A percentile compares a stretch with the other conserved stretches of the same genome.
These are phyloP conservation scores for Nemotelus nigrinus DNA, from an alignment of 2,888 invertebrate genomes.

Conservation along the genomic window DNA sequence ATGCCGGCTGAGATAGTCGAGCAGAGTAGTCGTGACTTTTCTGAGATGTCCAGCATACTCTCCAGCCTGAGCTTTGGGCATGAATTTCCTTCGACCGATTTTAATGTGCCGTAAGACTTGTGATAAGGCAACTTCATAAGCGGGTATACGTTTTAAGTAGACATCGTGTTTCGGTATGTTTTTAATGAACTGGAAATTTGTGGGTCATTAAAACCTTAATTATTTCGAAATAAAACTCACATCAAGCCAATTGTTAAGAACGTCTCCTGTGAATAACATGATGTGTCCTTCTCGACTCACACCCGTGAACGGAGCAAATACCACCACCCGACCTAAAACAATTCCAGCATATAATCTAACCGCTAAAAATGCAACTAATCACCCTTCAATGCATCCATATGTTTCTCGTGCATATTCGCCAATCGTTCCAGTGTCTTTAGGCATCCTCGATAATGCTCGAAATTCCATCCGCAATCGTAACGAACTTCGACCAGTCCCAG, in stretches of 20 bases:
- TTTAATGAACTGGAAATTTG: slow-evolving; percentile 76
- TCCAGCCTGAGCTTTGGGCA: slow-evolving; percentile 88
- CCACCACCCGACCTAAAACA: slow-evolving; percentile 77
- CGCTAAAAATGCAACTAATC: not conserved
- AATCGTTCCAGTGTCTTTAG: slow-evolving; percentile 83
- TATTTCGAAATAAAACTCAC: slow-evolving; percentile 64
- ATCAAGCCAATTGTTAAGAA: slow-evolving; percentile 92
- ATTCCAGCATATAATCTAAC: not conserved
- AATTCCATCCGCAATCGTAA: slow-evolving; percentile 90
- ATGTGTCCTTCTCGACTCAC: slow-evolving; percentile 91
- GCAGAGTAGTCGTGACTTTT: slow-evolving; percentile 85
- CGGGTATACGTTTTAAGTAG: slow-evolving; percentile 78
- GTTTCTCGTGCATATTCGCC: slow-evolving; percentile 76
- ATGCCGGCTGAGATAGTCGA: slow-evolving; percentile 75
- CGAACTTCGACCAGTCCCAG: slow-evolving; percentile 71
- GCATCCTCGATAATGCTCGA: slow-evolving; percentile 90
- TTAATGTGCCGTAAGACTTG: slow-evolving; percentile 84
- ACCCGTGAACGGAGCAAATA: slow-evolving; percentile 90
- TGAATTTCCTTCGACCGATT: slow-evolving; percentile 88
- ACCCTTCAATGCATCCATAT: slow-evolving; percentile 76
- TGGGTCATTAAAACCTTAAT: slow-evolving; percentile 1
- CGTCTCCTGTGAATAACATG: slow-evolving; percentile 91
- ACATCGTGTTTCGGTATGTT: slow-evolving; percentile 81
- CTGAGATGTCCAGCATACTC: slow-evolving; percentile 86
- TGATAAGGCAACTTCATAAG: slow-evolving; percentile 85